Conservation (phyloP, 2,113 vertebrate genomes). For the Dendropsophus ebraccatus region DNA sequence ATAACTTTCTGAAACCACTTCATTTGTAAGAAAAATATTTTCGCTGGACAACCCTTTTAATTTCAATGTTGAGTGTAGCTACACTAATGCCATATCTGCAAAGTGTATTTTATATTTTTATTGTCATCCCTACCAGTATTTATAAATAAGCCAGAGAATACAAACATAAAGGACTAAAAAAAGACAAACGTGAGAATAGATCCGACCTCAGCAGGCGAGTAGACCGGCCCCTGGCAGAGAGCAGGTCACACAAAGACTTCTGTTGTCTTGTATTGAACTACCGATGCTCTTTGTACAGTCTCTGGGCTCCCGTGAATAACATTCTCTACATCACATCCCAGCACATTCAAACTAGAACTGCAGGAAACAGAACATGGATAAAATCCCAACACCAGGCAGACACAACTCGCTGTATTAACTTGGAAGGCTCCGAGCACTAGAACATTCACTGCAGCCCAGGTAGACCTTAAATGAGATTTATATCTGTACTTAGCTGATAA, state of each 20-base stretch:
- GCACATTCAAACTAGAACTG: not conserved
- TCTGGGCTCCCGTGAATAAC: not conserved
- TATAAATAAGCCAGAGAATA: not conserved
- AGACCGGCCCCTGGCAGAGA: not conserved
- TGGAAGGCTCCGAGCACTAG: not conserved
- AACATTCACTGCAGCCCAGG: not conserved
- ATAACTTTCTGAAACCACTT: no score
- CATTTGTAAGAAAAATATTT: no score
- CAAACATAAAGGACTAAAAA: not conserved
- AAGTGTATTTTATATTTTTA: not conserved
- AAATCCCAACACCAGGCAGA: not conserved
- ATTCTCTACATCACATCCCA: not conserved
- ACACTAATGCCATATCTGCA: not conserved
- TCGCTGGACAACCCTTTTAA: no score
- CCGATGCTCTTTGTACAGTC: not conserved
- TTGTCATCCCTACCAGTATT: not conserved
- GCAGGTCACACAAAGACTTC: no score
- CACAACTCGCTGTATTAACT: no score
- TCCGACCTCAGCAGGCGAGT: not conserved
- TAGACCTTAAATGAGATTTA: constrained; percentile 36
- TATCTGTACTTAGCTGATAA: constrained; percentile 9
- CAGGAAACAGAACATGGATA: constrained; percentile 6
- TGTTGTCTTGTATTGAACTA: constrained; percentile 6
- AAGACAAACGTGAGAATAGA: not conserved
- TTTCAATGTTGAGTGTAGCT: no score